A percentile compares a stretch with the other conserved stretches of the same genome.
These are phyloP conservation scores for Drosophila atripex DNA, from an alignment of 2,888 invertebrate genomes.

Conservation along the genomic window DNA sequence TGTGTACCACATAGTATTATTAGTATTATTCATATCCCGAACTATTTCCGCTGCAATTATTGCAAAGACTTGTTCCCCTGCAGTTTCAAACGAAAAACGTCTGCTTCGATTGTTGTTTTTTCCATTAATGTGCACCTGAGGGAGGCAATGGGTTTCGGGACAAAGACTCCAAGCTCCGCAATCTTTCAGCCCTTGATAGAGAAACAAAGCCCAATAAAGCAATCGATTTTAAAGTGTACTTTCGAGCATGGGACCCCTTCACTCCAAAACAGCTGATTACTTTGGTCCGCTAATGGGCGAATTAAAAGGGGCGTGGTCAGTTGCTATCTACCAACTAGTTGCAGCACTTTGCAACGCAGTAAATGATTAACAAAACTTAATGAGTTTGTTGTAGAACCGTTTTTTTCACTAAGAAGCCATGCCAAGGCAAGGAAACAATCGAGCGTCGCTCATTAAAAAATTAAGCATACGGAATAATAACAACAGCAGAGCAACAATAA, in stretches of 20 bases:
- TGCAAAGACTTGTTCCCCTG: slow-evolving; percentile 4
- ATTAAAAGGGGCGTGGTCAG: slow-evolving; percentile 36
- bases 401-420: slow-evolving; percentile 53
- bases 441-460: slow-evolving; percentile 76
- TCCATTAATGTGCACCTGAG: slow-evolving; percentile 2
- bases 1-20: neutral
- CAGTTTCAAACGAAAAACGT: neutral
- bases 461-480: slow-evolving; percentile 68
- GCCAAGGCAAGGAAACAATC: slow-evolving; percentile 29
- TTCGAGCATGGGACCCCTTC: slow-evolving; percentile 48
- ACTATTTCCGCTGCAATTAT: slow-evolving; percentile 53
- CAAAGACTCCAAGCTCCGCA: slow-evolving; percentile 43
- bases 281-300: slow-evolving; percentile 47
- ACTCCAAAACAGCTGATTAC: slow-evolving; percentile 65
- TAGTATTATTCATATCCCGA: slow-evolving; percentile 37
- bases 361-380: slow-evolving; percentile 74
- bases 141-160: slow-evolving; percentile 55
- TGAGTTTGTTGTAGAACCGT: slow-evolving; percentile 75
- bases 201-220: slow-evolving; percentile 48
- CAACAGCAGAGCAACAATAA: slow-evolving; percentile 41
- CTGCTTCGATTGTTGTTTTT: slow-evolving; percentile 1
- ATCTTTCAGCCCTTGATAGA: slow-evolving; percentile 49
- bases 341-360: slow-evolving; percentile 68
- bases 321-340: slow-evolving; percentile 44
- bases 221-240: slow-evolving; percentile 34